Conservation (phyloP, 2,888 invertebrate species). For the Periphyllus acericola region DNA sequence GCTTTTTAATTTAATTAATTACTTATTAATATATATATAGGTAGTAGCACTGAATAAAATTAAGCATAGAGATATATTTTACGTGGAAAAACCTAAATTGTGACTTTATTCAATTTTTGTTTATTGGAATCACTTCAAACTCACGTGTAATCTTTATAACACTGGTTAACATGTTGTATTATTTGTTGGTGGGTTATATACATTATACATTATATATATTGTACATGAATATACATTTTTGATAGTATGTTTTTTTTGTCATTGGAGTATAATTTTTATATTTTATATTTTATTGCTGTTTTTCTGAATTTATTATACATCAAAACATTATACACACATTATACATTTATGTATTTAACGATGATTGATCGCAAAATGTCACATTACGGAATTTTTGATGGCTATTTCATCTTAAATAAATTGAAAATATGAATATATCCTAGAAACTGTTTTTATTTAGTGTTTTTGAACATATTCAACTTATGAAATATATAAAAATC, state of each 20-base stretch:
- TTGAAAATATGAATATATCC: not conserved
- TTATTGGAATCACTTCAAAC: no score
- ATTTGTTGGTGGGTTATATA: not conserved
- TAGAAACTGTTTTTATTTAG: not conserved
- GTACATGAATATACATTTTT: not conserved
- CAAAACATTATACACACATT: not conserved
- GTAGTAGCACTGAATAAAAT: no score
- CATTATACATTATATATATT: not conserved
- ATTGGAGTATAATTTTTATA: not conserved
- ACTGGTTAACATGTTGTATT: no score
- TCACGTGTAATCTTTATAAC: no score
- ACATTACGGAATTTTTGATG: not conserved
- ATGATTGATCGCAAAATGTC: slow-evolving; percentile 16
- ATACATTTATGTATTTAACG: not conserved
- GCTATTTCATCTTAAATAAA: not conserved
- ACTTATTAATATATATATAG: no score
- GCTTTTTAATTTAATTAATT: no score
- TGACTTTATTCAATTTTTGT: no score
- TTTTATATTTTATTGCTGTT: slow-evolving; percentile 18
- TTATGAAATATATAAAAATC: not conserved
- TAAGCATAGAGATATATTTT: no score
- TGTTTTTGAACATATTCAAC: not conserved
- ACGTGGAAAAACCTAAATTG: no score
- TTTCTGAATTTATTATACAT: slow-evolving; percentile 12
- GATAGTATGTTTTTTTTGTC: not conserved